phyloP scores from a whole-genome alignment of 2,888 invertebrate genomes.

The Caenorhabditis sinica region DNA sequence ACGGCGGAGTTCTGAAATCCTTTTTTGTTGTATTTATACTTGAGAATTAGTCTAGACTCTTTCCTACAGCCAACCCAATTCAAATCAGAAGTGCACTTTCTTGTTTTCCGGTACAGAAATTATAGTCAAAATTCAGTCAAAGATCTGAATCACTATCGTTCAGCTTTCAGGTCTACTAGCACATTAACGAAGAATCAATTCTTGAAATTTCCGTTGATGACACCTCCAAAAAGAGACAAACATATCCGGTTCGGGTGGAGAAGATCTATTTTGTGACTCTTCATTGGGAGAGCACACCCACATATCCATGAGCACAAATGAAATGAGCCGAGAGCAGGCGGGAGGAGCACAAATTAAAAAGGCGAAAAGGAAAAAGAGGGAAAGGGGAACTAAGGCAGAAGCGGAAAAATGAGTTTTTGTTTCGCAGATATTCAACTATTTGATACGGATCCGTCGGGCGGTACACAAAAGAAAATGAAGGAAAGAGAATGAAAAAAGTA shows the following conservation, averaged over 20 bases:
- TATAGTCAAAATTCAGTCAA: no score
- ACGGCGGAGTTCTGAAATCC: no score
- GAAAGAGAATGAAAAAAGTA: not conserved
- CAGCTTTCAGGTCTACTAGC: not conserved
- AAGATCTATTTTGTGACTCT: not conserved
- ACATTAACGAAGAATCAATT: constrained; percentile 6
- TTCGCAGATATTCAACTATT: constrained; percentile 48
- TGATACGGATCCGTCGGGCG: constrained; percentile 17
- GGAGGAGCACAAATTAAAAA: constrained; percentile 50
- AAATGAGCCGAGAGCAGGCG: constrained; percentile 43
- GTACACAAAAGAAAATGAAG: constrained; percentile 13
- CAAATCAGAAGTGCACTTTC: no score
- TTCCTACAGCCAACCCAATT: no score
- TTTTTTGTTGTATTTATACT: no score
- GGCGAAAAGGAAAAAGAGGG: constrained; percentile 20
- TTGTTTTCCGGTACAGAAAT: no score
- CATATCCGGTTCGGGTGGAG: constrained; percentile 38
- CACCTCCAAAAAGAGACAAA: constrained; percentile 20
- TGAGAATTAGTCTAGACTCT: no score
- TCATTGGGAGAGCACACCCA: not conserved
- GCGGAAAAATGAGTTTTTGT: constrained; percentile 42
- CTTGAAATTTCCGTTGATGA: constrained; percentile 2
- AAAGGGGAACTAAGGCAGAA: not conserved
- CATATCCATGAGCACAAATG: constrained; percentile 48
- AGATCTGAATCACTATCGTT: not conserved